Conservation (phyloP, 2,113 vertebrate genomes). For the Rhineura floridana region DNA sequence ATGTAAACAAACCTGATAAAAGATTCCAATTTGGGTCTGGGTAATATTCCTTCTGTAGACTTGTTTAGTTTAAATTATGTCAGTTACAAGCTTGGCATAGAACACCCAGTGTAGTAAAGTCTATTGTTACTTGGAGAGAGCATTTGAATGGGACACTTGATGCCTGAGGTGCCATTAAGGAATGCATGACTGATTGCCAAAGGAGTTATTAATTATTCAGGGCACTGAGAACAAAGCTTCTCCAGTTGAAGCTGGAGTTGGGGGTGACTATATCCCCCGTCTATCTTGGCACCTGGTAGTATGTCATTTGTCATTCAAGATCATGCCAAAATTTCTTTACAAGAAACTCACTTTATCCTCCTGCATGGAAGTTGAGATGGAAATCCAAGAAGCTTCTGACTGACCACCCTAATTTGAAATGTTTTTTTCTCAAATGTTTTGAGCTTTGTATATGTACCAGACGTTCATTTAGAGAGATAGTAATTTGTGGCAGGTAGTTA, state of each 20-base stretch:
- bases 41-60: conserved; percentile 45
- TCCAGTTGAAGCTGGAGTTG: conserved; percentile 66
- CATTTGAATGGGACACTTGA: conserved; percentile 71
- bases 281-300: conserved; percentile 64
- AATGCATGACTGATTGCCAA: conserved; percentile 83
- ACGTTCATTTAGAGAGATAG: neutral
- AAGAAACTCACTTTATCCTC: conserved; percentile 57
- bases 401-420: conserved; percentile 34
- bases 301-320: conserved; percentile 67
- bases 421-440: conserved; percentile 34
- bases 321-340: conserved; percentile 63
- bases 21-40: conserved; percentile 25
- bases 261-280: conserved; percentile 53
- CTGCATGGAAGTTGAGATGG: conserved; percentile 53
- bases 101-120: conserved; percentile 57
- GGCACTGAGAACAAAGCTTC: conserved; percentile 74
- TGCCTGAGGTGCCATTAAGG: conserved; percentile 79
- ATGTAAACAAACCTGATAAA: conserved; percentile 26
- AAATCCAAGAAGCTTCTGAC: conserved; percentile 40
- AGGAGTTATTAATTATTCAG: conserved; percentile 82
- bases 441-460: conserved; percentile 13
- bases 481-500: conserved; percentile 3
- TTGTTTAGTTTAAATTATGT: conserved; percentile 63
- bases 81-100: conserved; percentile 57
- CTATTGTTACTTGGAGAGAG: conserved; percentile 64